Evolutionary conservation across 2,888 invertebrate genomes (phyloP), one percentile per base, ranked within the genome.

Genomic region (Listrodromus nycthemerus): DNA sequence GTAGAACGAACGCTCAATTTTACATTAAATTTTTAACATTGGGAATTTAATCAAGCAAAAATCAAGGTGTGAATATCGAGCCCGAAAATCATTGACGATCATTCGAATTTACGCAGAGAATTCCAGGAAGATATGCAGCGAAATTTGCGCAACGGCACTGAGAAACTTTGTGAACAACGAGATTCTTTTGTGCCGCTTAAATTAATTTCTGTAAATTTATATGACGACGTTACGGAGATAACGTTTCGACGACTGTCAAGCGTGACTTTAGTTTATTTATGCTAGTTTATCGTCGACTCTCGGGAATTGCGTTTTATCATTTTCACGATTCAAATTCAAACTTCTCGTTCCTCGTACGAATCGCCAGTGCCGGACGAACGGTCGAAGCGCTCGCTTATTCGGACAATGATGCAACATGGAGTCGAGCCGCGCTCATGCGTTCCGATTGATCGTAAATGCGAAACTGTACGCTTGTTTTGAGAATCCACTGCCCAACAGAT

Each of bases 331-430:
- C n/a, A 21, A 55, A 55, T 24, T 13, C 4, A 24, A 55, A 21
- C 21, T 21, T 55, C 55, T 55, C 24, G 21, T 24, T 10, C 10
- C 24, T 21, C 55, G 10, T 10, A 55, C 24, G 21, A 55, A 55
- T 24, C 10, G 8, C 21, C 55, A 13, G 55, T 24, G 24, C 13
- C 24, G 21, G 55, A 24, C 55, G 55, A 55, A 55, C 21, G 55
- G 41, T 16, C 16, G 16, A 16, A 45, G 13, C 13, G 55, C 24
- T 21, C 55, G 55, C 10, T 55, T 13, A 21, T 55, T 24, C 41
- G n/a, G 33, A 33, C 45, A 69, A 33, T 83, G 83, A 83, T 67
- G 83, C 80, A 83, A 83, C 30, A 66, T 24, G 30, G 16, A 45
- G 16, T 24, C 5, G 37, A 74, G 19, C 4, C 58, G 45, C 61